Base-by-base conservation (phyloP, 2,113 vertebrate genomes). In the Phalacrocorax brasilianus region DNA sequence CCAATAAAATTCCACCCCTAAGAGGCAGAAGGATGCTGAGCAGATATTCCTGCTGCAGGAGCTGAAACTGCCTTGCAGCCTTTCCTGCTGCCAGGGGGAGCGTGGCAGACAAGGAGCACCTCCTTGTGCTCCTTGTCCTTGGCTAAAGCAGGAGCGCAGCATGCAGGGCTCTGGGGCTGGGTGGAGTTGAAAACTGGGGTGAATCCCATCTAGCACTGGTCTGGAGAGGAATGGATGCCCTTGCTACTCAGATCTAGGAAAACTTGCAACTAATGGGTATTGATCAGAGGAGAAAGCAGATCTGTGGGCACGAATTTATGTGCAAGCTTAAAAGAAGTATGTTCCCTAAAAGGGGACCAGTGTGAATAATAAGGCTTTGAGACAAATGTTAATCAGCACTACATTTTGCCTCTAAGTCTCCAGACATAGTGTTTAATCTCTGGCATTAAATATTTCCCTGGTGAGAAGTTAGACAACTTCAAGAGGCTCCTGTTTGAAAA, bases 391-490 rank as follows among this genome's bases (percentile, higher is more conserved):
- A 77, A 91, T 94, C 73, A 92, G 79, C 53, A 49, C 59, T 81
- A 44, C 63, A 50, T 90, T 84, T 80, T 91, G 68, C 82, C 56
- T 83, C 72, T 86, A 85, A 88, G 50, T 74, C 79, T 86, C 83
- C 88, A 84, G 78, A 80, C 58, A 67, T 27, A 52, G 47, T 58
- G 44, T 80, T 96, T 88, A 86, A 94, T 93, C 83, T 87, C 88
- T 78, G 73, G 88, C 95, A 95, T 90, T 80, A 95, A 88, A 32
- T 63, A 93, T 92, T 74, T 92, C 95, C 72, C 92, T 56, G 49
- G 68, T 77, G 76, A 92, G 68, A 77, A 88, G 56, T 83, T 67
- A 71, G 79, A 32, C 44, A 23, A 72, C 83, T 95, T 86, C 73
- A 90, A 74, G 93, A 74, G 61, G 32, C 47, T 90, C 6, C 1